Evolutionary conservation across 2,113 vertebrate genomes (phyloP).

Genomic region (Ploceus nigricollis): DNA sequence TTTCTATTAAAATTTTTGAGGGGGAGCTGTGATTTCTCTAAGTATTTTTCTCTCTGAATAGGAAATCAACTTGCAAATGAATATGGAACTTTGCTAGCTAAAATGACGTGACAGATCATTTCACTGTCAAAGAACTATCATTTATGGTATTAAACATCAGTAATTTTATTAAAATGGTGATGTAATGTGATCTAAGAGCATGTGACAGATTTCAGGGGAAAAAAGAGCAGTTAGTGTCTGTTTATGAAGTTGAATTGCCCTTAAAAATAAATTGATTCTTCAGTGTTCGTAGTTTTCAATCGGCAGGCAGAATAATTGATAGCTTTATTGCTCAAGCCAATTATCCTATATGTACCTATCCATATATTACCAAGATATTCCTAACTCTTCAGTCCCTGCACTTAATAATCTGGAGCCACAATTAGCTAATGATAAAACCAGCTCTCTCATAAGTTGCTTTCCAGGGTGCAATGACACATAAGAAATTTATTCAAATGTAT

Average conservation of each 20-base stretch:
- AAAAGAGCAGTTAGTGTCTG: background rate
- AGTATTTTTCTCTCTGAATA: conserved; percentile 34
- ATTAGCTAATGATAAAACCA: conserved; percentile 27
- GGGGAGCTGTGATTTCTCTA: background rate
- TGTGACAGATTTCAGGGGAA: conserved; percentile 4
- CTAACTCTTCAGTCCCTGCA: background rate
- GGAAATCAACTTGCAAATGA: conserved; percentile 26
- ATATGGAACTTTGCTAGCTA: background rate
- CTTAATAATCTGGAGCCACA: background rate
- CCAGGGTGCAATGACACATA: background rate
- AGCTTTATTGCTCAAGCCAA: background rate
- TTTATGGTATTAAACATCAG: conserved; percentile 7
- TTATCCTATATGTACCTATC: background rate
- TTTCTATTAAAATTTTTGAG: conserved; percentile 6
- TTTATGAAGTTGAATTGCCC: conserved; percentile 30
- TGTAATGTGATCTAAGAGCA: background rate
- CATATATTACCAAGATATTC: background rate
- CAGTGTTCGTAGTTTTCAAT: conserved; percentile 36
- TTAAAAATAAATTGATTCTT: conserved; percentile 57
- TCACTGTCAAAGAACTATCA: conserved; percentile 23
- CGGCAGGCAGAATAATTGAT: conserved; percentile 35
- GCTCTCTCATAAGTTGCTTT: background rate
- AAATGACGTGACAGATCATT: conserved; percentile 27
- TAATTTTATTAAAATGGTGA: conserved; percentile 37
- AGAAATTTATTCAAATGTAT: background rate